Conservation (phyloP, 2,797 vertebrate genomes). For the Cichlasoma orientale region DNA sequence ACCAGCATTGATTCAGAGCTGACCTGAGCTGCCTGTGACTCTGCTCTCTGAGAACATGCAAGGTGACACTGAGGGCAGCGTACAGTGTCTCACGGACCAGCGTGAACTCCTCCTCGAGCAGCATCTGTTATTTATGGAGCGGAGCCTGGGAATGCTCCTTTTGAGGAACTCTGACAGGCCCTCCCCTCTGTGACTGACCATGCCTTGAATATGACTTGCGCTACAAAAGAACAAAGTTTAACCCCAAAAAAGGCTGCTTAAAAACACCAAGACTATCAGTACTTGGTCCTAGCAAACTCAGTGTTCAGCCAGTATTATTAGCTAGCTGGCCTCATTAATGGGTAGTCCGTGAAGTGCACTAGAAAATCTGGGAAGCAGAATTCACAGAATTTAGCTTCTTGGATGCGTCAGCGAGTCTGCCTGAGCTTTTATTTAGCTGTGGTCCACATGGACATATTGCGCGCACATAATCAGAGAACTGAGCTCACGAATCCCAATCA, state of each 20-base stretch:
- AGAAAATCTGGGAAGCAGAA: constrained; percentile 31
- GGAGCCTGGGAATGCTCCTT: constrained; percentile 38
- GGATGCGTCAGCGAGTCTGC: constrained; percentile 25
- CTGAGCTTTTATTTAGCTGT: constrained; percentile 30
- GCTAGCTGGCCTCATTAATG: constrained; percentile 3
- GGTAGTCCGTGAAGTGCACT: neutral
- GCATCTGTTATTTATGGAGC: constrained; percentile 59
- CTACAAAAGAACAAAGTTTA: constrained; percentile 1
- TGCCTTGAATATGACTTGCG: constrained; percentile 8
- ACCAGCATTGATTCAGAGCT: neutral
- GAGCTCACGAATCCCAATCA: constrained; percentile 39
- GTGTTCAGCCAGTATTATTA: constrained; percentile 12
- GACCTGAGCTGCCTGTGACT: neutral
- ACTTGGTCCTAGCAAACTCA: neutral
- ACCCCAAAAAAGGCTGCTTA: neutral
- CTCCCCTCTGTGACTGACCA: neutral
- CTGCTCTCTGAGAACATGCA: neutral
- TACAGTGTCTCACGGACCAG: constrained; percentile 12
- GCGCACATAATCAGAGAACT: constrained; percentile 18
- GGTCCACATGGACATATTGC: constrained; percentile 44
- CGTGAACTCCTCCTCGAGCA: constrained; percentile 25
- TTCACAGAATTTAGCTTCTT: constrained; percentile 19
- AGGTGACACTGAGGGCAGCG: constrained; percentile 42
- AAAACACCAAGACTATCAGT: constrained; percentile 9
- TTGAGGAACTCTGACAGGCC: constrained; percentile 25